phyloP scores from a whole-genome alignment of 37 sponge, comb jelly and placozoan genomes.

The Ephydatia muelleri region DNA sequence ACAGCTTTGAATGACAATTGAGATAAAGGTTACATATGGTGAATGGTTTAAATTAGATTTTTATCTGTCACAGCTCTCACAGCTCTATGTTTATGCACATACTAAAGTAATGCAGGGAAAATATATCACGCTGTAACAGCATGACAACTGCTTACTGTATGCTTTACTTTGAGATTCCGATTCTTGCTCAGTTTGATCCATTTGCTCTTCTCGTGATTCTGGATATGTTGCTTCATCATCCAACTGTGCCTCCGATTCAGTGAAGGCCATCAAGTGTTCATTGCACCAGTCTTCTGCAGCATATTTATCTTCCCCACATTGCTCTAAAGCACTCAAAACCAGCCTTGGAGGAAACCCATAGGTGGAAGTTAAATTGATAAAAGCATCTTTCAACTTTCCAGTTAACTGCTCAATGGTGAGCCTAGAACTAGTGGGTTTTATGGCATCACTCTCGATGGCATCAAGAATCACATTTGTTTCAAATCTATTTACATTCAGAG shows the following conservation, averaged over 20 bases:
- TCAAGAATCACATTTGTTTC: not conserved
- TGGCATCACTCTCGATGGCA: not conserved
- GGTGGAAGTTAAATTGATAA: not conserved
- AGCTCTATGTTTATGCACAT: too few relatives aligned
- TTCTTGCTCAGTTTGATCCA: not conserved
- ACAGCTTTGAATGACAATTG: too few relatives aligned
- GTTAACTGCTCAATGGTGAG: not conserved
- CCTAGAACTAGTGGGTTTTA: not conserved
- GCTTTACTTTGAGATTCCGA: not conserved
- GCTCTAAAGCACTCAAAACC: conserved; percentile 16
- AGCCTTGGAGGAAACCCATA: conserved; percentile 9
- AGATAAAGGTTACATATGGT: too few relatives aligned
- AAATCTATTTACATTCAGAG: not conserved
- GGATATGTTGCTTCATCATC: not conserved
- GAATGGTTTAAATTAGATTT: too few relatives aligned
- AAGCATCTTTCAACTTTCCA: conserved; percentile 2
- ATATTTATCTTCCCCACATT: conserved; percentile 10
- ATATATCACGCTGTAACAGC: not conserved
- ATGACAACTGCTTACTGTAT: not conserved
- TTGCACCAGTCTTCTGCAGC: not conserved
- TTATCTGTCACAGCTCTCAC: too few relatives aligned
- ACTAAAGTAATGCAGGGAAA: not conserved
- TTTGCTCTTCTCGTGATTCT: not conserved
- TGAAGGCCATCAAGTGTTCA: not conserved
- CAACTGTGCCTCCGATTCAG: not conserved